These are phyloP conservation scores for Oreonectes daqikongensis DNA, from an alignment of 2,797 vertebrate species.

Conservation along the genomic window DNA sequence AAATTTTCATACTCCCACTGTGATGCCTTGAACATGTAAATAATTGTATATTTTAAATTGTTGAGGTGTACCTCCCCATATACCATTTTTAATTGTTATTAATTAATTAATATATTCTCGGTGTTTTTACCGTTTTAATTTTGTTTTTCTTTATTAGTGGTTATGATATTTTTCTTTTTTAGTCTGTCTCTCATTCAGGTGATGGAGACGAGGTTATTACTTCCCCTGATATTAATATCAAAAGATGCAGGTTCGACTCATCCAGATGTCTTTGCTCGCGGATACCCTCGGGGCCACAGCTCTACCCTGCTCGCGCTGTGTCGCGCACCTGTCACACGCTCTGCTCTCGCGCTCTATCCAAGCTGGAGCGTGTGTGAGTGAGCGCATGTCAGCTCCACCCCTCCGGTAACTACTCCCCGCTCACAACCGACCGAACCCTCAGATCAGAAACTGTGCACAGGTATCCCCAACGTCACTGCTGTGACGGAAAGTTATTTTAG, in stretches of 20 bases:
- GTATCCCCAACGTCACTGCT: conserved; percentile 27
- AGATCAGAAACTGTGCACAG: conserved; percentile 22
- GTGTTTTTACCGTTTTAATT: neutral
- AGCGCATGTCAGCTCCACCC: conserved; percentile 47
- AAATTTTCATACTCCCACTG: no score
- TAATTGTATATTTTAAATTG: no score
- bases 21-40: no score
- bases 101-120: no score
- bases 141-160: neutral
- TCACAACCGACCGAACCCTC: conserved; percentile 38
- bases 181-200: neutral
- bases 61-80: no score
- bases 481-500: conserved; percentile 28
- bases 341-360: conserved; percentile 28
- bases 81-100: no score
- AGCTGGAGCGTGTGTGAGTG: conserved; percentile 23
- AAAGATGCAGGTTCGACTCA: conserved; percentile 27
- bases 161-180: neutral
- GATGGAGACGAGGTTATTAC: conserved; percentile 18
- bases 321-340: conserved; percentile 47
- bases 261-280: conserved; percentile 44
- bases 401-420: conserved; percentile 38
- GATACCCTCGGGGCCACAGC: conserved; percentile 42
- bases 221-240: conserved; percentile 36
- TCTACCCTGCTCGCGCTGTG: conserved; percentile 23